phyloP scores from a whole-genome alignment of 2,888 invertebrate genomes.

The Drosophila dives region DNA sequence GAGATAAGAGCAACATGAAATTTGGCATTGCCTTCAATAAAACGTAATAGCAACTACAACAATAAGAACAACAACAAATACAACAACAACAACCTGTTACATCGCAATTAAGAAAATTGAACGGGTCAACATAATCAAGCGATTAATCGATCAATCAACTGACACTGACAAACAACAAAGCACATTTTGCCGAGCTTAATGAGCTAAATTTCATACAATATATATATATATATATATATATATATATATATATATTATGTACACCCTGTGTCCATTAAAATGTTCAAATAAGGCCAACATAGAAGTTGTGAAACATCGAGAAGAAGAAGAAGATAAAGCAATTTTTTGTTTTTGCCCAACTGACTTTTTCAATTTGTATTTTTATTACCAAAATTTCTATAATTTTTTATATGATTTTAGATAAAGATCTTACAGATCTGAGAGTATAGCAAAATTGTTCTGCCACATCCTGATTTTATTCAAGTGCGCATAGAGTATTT shows the following conservation, averaged over 20 bases:
- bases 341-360: not conserved
- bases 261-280: not conserved
- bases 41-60: slow-evolving; percentile 7
- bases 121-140: slow-evolving; percentile 64
- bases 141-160: slow-evolving; percentile 71
- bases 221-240: not conserved
- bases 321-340: not conserved
- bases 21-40: slow-evolving; percentile 33
- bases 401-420: not conserved
- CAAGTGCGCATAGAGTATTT: slow-evolving; percentile 5
- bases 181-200: slow-evolving; percentile 37
- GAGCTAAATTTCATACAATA: slow-evolving; percentile 20
- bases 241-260: not conserved
- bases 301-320: not conserved
- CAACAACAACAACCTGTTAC: slow-evolving; percentile 25
- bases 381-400: not conserved
- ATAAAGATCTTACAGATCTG: not conserved
- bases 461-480: not conserved
- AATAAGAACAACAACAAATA: slow-evolving; percentile 1
- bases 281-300: not conserved
- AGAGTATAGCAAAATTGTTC: not conserved
- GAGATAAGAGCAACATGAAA: slow-evolving; percentile 42
- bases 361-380: too few relatives aligned
- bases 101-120: slow-evolving; percentile 61
- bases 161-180: slow-evolving; percentile 54